These are phyloP conservation scores for Aurelia sp. DNA, from an alignment of 30 jellyfish, hydroid and myxozoan genomes.

Conservation along the genomic window DNA sequence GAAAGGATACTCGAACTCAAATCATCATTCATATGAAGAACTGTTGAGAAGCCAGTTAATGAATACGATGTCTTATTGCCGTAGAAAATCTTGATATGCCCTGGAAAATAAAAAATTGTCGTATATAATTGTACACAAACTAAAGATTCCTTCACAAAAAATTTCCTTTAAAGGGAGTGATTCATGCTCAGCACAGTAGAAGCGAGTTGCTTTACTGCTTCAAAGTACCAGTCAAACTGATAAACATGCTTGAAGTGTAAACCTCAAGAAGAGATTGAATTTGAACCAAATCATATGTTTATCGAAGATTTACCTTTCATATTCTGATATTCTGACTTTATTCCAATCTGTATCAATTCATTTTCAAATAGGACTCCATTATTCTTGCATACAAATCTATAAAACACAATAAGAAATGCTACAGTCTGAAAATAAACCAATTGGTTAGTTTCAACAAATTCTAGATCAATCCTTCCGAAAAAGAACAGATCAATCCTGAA, in stretches of 20 bases:
- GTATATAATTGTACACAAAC: neutral
- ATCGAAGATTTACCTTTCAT: constrained; percentile 49
- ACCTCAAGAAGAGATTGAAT: too few relatives aligned
- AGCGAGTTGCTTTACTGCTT: too few relatives aligned
- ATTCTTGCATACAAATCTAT: constrained; percentile 88
- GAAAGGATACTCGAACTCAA: constrained; percentile 63
- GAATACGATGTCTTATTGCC: constrained; percentile 97
- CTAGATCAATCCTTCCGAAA: too few relatives aligned
- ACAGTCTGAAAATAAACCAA: too few relatives aligned
- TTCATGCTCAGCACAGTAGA: too few relatives aligned
- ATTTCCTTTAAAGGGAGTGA: too few relatives aligned
- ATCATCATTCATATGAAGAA: constrained; percentile 55
- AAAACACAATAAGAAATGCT: neutral
- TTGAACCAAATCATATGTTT: too few relatives aligned
- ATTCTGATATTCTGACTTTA: constrained; percentile 81
- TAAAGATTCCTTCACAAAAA: too few relatives aligned
- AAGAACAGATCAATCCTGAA: too few relatives aligned
- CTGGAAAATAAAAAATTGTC: constrained; percentile 36
- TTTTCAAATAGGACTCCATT: constrained; percentile 94
- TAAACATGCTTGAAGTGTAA: too few relatives aligned
- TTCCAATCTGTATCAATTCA: constrained; percentile 91
- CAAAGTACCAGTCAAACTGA: too few relatives aligned
- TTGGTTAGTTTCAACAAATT: too few relatives aligned
- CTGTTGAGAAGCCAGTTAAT: constrained; percentile 69
- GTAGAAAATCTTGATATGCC: constrained; percentile 81